These are phyloP conservation scores for Todiramphus chloris DNA, from an alignment of 2,113 vertebrate species.

Conservation along the genomic window DNA sequence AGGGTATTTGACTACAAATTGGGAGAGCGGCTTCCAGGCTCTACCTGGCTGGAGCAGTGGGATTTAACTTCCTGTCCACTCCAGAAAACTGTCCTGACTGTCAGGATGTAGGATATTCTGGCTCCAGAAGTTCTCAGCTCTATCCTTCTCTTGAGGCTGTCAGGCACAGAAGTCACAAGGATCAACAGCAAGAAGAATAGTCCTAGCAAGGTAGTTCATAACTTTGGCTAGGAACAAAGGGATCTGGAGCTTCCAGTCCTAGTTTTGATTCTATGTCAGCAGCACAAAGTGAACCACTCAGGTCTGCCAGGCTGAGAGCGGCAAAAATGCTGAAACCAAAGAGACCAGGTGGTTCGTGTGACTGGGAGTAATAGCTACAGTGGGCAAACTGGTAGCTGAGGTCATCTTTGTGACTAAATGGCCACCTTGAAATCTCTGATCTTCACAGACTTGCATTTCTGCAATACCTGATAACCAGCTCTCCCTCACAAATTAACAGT, in stretches of 20 bases:
- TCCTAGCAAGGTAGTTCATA: rapidly evolving
- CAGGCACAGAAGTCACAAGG: neutral
- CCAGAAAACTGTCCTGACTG: neutral
- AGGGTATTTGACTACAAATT: neutral
- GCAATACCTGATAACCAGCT: neutral
- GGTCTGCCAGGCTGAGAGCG: neutral
- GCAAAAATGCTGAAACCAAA: neutral
- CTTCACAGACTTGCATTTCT: neutral
- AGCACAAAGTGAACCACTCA: neutral
- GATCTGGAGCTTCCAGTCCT: neutral
- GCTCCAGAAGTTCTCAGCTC: neutral
- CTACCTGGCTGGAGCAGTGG: neutral
- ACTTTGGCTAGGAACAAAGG: neutral
- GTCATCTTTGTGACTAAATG: neutral
- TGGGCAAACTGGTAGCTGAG: neutral
- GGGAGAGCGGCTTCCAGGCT: neutral
- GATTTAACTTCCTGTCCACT: neutral
- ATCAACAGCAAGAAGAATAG: neutral
- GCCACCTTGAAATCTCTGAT: neutral
- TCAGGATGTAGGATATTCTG: neutral
- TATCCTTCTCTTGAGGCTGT: neutral
- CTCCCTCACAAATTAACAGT: neutral
- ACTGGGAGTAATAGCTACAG: neutral
- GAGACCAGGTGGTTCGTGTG: neutral
- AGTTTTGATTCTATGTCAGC: neutral